Evolutionary conservation across 2,113 vertebrate genomes (phyloP).

Genomic region (Gopherus evgoodei): DNA sequence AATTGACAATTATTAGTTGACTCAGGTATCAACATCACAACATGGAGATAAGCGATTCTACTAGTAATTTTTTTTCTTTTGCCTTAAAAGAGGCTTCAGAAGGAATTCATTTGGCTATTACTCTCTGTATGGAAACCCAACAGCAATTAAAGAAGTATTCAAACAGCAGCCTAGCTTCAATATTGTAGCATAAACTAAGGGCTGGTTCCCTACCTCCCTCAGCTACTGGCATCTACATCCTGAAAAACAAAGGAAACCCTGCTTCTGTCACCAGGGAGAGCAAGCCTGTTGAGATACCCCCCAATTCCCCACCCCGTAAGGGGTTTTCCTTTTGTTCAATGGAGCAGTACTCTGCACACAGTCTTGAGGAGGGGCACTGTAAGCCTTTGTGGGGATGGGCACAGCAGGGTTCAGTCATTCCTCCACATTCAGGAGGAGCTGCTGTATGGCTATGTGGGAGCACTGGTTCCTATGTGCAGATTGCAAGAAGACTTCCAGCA

Average conservation of each 20-base stretch:
- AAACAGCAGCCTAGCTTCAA: background rate
- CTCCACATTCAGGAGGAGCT: background rate
- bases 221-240: background rate
- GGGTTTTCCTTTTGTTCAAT: background rate
- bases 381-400: background rate
- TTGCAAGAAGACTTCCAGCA: background rate
- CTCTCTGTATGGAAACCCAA: background rate
- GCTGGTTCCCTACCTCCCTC: background rate
- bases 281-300: background rate
- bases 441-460: background rate
- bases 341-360: background rate
- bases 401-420: background rate
- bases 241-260: background rate
- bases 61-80: slow-evolving; percentile 36
- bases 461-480: background rate
- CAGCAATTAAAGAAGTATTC: background rate
- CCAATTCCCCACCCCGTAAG: background rate
- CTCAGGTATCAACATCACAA: slow-evolving; percentile 57
- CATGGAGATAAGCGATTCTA: slow-evolving; percentile 55
- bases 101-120: background rate
- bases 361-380: fast-evolving
- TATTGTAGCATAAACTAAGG: background rate
- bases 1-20: slow-evolving; percentile 62
- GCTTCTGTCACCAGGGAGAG: background rate
- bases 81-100: slow-evolving; percentile 46